Evolutionary conservation across 2,113 vertebrate genomes (phyloP).

Genomic region (Opisthocomus hoazin): DNA sequence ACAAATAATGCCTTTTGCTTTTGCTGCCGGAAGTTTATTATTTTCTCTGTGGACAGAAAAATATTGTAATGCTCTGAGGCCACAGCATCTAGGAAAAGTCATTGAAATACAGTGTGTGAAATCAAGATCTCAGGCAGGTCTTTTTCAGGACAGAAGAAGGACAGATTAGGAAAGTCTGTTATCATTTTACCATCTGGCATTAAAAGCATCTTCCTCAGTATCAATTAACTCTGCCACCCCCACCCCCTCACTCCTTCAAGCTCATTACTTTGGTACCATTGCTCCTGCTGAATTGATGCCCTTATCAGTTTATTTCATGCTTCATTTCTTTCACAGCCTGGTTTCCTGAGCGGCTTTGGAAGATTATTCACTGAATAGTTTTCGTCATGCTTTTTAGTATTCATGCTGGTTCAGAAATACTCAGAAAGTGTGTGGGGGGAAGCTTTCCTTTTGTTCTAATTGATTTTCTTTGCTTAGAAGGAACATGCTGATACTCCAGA

Average conservation of each 20-base stretch:
- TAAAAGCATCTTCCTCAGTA: constrained; percentile 6
- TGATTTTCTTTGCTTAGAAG: constrained; percentile 35
- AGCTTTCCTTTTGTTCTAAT: constrained; percentile 34
- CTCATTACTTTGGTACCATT: constrained; percentile 10
- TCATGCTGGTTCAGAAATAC: constrained; percentile 13
- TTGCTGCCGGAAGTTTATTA: constrained; percentile 51
- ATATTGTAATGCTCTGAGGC: background rate
- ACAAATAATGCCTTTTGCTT: constrained; percentile 65
- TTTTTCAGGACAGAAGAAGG: background rate
- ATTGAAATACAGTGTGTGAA: background rate
- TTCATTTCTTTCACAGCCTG: constrained; percentile 61
- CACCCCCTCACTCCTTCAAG: background rate
- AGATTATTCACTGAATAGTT: constrained; percentile 27
- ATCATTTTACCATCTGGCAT: background rate
- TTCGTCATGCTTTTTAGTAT: constrained; percentile 33
- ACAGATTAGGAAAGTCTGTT: constrained; percentile 34
- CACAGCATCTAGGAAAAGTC: background rate
- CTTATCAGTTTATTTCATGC: constrained; percentile 65
- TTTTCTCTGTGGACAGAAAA: background rate
- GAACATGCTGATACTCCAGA: background rate
- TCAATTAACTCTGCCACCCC: constrained; percentile 20
- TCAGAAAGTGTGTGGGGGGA: background rate
- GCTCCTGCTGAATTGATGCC: constrained; percentile 32
- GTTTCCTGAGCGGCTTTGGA: constrained; percentile 43
- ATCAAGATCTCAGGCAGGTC: background rate